Percentiles rank a stretch among this genome's conserved stretches.
Conservation (phyloP, 2,113 vertebrate species). For the Mixornis gularis region DNA sequence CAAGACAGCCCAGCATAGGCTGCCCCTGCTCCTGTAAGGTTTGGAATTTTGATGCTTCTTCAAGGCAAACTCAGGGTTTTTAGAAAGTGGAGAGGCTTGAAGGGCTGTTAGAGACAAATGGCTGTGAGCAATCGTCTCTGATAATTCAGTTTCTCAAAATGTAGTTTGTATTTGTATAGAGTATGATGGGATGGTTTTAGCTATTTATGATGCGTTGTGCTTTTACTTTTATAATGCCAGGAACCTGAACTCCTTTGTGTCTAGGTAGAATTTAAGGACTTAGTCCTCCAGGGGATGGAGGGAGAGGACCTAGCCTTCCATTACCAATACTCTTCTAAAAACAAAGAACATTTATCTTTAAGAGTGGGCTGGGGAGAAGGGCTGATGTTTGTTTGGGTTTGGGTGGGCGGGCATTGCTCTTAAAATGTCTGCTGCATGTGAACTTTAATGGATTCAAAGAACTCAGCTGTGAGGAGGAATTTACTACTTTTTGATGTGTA, state of each 20-base stretch:
- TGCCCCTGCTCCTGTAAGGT: accelerated
- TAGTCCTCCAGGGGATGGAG: background rate
- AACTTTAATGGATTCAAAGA: background rate
- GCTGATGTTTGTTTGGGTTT: background rate
- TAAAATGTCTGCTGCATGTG: background rate
- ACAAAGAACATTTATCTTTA: background rate
- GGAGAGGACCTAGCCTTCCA: background rate
- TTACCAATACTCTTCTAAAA: background rate
- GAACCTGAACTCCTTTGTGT: background rate
- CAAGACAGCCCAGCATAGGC: background rate
- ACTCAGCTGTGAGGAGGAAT: background rate
- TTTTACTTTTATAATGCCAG: background rate
- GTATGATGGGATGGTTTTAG: background rate
- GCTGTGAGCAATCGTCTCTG: background rate
- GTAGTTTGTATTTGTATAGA: background rate
- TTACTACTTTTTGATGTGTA: background rate
- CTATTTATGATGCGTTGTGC: background rate
- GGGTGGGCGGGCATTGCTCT: background rate
- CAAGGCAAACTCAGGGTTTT: background rate
- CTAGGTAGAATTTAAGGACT: background rate
- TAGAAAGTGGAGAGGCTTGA: background rate
- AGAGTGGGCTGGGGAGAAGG: background rate
- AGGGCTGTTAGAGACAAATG: background rate
- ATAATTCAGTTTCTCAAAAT: background rate
- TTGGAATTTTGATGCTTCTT: background rate